Base-by-base conservation (phyloP, 2,797 vertebrate genomes). In the Pipistrellus pygmaeus region DNA sequence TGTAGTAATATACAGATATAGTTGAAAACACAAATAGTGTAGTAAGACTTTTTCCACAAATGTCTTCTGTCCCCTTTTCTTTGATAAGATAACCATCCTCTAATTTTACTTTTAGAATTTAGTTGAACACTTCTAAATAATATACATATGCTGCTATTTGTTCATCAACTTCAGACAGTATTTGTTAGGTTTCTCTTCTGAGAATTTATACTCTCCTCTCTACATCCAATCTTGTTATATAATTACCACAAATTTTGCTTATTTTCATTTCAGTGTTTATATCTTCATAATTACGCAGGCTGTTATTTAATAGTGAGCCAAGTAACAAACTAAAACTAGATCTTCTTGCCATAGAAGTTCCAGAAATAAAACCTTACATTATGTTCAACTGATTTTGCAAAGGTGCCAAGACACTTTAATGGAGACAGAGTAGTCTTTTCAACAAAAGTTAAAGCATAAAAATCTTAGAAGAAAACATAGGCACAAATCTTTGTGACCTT, bases 21-120 rank as follows among this genome's bases (percentile, higher is more conserved):
- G 6, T 78, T 60, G 55, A 85, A 90, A 95, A 73, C 9, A 76
- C 66, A 88, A 73, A 38, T 32, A 72, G 5, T 41, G 6, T 60
- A 53, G 15, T 46, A 25, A 80, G 14, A 75, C 7, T 41, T 69
- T 68, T 46, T 27, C 2, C 5, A 85, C 9, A 75, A 3, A 17
- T 5, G 12, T n/a, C 17, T 32, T 35, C 44, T 88, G 2, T 90
- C 27, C 57, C 11, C 3, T 85, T 68, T n/a, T 81, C 32, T 71
- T 91, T 32, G 44, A 57, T 15, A 75, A 68, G 27, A 7, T 2
- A 92, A 57, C 44, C 8, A 68, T 51, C 21, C n/a, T 94, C 44
- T 90, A 87, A 95, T 73, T 90, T 95, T 84, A 88, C 41, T 91
- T 46, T 72, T 71, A 30, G 20, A 76, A 64, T 90, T 89, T 53